A percentile compares a stretch with the other conserved stretches of the same genome.
Evolutionary conservation across 2,113 vertebrate species (phyloP).

Genomic region (Anser brachyrhynchus): DNA sequence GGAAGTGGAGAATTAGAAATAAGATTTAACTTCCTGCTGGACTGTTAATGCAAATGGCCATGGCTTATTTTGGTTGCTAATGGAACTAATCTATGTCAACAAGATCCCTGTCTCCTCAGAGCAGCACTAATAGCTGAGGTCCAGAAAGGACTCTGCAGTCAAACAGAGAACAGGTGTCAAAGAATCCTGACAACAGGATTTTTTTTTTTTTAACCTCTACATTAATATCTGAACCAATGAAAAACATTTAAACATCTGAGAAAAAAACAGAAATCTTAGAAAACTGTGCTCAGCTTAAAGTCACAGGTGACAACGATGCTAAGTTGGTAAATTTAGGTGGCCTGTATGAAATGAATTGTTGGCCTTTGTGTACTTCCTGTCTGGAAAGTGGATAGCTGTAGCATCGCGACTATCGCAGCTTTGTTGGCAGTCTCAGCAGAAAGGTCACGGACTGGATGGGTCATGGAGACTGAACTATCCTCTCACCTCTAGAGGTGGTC

Average conservation of each 20-base stretch:
- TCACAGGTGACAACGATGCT: neutral
- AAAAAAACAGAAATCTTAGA: neutral
- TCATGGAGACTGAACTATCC: constrained; percentile 73
- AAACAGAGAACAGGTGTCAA: neutral
- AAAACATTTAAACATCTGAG: neutral
- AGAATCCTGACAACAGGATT: neutral
- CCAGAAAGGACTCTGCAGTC: neutral
- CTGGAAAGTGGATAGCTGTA: constrained; percentile 17
- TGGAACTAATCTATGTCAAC: neutral
- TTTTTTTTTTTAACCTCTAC: neutral
- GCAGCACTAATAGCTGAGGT: neutral
- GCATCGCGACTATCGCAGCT: constrained; percentile 17
- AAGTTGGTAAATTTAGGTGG: constrained; percentile 12
- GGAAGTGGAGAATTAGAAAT: neutral
- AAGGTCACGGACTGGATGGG: constrained; percentile 69
- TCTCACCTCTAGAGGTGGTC: constrained; percentile 79
- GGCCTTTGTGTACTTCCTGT: neutral
- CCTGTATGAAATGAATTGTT: neutral
- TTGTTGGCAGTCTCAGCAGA: constrained; percentile 71
- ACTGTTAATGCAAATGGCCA: neutral
- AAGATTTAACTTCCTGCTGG: neutral
- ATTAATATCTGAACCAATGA: neutral
- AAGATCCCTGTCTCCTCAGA: neutral
- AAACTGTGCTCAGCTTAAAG: neutral
- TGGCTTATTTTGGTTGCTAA: neutral